A percentile compares a stretch with the other conserved stretches of the same genome.
Conservation (phyloP, 64 coral and sea anemone genomes). For the Stichodactyla helianthus region DNA sequence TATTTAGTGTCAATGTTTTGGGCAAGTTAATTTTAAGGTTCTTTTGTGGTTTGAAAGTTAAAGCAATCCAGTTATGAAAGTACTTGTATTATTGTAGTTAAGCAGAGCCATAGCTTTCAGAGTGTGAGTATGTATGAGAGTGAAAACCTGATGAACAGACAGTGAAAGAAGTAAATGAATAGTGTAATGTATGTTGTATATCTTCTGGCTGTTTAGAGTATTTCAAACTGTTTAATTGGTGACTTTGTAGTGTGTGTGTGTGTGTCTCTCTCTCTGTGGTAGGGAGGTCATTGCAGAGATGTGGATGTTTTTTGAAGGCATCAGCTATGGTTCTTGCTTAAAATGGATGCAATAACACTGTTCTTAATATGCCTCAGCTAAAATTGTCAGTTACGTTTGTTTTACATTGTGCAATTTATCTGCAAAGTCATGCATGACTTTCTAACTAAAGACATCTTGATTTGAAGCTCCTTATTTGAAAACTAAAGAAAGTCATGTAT, state of each 20-base stretch:
- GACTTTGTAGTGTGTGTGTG: not conserved
- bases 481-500: too few relatives aligned
- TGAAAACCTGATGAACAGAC: not conserved
- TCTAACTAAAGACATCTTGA: not conserved
- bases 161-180: not conserved
- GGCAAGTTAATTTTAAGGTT: not conserved
- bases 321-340: not conserved
- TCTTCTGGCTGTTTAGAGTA: too few relatives aligned
- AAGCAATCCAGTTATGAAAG: not conserved
- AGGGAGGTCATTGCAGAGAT: not conserved
- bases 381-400: not conserved
- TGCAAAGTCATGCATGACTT: not conserved
- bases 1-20: not conserved
- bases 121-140: not conserved
- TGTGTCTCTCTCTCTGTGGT: not conserved
- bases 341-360: conserved; percentile 1
- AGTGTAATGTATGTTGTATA: not conserved
- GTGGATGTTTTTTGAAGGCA: not conserved
- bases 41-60: not conserved
- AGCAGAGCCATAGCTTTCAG: not conserved
- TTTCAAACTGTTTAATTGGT: not conserved
- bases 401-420: not conserved
- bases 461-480: not conserved
- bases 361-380: not conserved
- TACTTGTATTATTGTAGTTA: not conserved